A percentile compares a stretch with the other conserved stretches of the same genome.
phyloP scores from a whole-genome alignment of 2,797 vertebrate species.

The Synanceia verrucosa region DNA sequence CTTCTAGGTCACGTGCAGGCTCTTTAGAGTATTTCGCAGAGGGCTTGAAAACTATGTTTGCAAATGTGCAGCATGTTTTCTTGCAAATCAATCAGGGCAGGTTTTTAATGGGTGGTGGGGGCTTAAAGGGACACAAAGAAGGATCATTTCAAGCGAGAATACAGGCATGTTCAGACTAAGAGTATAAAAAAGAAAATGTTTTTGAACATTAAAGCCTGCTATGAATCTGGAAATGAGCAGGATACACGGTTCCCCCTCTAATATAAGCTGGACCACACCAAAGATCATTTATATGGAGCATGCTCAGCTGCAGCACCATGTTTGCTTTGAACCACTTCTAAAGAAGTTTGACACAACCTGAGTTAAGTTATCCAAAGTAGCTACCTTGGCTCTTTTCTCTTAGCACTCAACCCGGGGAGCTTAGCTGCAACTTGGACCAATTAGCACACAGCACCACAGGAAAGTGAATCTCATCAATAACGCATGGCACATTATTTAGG shows the following conservation, averaged over 20 bases:
- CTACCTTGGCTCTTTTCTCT: conserved; percentile 16
- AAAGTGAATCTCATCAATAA: conserved; percentile 71
- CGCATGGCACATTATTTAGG: conserved; percentile 69
- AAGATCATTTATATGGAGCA: not conserved
- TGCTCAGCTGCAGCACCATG: not conserved
- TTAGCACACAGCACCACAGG: conserved; percentile 61
- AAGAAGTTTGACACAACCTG: conserved; percentile 3
- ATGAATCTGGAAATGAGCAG: not conserved
- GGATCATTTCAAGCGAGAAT: not conserved
- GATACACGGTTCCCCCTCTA: rapidly evolving
- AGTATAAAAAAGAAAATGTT: not conserved
- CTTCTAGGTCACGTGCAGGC: not conserved
- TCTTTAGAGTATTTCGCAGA: not conserved
- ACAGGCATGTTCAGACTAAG: not conserved
- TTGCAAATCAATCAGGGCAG: not conserved
- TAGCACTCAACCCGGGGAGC: conserved; percentile 3
- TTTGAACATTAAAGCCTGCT: too few relatives aligned
- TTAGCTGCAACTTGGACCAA: conserved; percentile 41
- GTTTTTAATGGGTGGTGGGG: not conserved
- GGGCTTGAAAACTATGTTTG: not conserved
- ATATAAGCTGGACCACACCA: not conserved
- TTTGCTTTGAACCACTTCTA: not conserved
- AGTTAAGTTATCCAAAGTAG: conserved; percentile 10
- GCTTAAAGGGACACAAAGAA: not conserved
- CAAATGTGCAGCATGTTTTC: not conserved